Conservation (phyloP, 2,888 invertebrate species). For the Amblyteles armatorius region DNA sequence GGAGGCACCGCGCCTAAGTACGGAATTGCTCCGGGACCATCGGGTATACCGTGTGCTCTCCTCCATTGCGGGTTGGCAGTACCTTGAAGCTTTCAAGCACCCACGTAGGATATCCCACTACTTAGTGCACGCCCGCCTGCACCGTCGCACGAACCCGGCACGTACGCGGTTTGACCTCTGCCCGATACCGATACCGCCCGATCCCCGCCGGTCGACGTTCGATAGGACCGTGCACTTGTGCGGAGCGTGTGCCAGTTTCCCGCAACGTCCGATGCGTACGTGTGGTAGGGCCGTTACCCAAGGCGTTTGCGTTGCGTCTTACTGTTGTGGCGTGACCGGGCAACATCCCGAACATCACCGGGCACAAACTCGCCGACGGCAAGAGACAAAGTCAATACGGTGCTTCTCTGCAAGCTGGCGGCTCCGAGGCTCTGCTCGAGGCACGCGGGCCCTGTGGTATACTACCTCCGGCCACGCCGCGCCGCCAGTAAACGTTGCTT, state of each 20-base stretch:
- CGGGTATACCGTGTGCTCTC: slow-evolving; percentile 34
- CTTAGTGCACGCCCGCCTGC: slow-evolving; percentile 9
- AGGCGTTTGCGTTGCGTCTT: slow-evolving; percentile 76
- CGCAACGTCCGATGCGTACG: slow-evolving; percentile 46
- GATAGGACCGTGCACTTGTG: slow-evolving; percentile 38
- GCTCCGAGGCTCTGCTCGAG: neutral
- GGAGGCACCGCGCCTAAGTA: slow-evolving; percentile 27
- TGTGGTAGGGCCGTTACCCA: slow-evolving; percentile 55
- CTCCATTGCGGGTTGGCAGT: slow-evolving; percentile 34
- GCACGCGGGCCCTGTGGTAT: neutral
- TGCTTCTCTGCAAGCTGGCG: slow-evolving; percentile 37
- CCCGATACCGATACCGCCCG: neutral
- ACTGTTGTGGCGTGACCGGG: slow-evolving; percentile 62
- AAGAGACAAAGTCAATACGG: slow-evolving; percentile 68
- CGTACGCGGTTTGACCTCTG: slow-evolving; percentile 32
- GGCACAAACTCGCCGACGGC: slow-evolving; percentile 61
- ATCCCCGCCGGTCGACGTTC: slow-evolving; percentile 46
- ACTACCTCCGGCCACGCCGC: slow-evolving; percentile 19
- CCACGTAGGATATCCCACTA: slow-evolving; percentile 24
- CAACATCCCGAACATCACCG: slow-evolving; percentile 66
- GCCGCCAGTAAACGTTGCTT: slow-evolving; percentile 35
- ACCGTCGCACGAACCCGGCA: slow-evolving; percentile 23
- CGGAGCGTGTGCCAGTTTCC: slow-evolving; percentile 37
- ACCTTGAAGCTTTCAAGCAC: slow-evolving; percentile 59
- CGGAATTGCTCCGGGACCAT: slow-evolving; percentile 37